A percentile compares a stretch with the other conserved stretches of the same genome.
phyloP scores from a whole-genome alignment of 2,888 invertebrate genomes.

The Drosophila monieri region DNA sequence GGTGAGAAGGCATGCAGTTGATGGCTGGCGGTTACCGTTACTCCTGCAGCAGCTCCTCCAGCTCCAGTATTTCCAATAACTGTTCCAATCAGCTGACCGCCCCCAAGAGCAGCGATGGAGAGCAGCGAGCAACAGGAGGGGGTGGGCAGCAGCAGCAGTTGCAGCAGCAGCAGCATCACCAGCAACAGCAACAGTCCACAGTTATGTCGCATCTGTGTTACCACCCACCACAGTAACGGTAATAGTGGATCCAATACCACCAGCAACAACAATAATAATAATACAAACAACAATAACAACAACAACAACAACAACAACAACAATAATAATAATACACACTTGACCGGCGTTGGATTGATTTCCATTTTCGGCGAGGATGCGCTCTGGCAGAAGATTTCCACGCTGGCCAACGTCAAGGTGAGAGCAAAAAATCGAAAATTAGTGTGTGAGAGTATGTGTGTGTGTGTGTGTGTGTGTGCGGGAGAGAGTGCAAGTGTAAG shows the following conservation, averaged over 20 bases:
- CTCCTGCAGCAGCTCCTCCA: slow-evolving; percentile 47
- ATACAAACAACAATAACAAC: not conserved
- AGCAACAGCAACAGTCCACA: slow-evolving; percentile 34
- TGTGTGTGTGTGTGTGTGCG: not conserved
- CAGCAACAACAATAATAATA: slow-evolving; percentile 4
- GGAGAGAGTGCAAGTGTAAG: not conserved
- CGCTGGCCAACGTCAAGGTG: slow-evolving; percentile 83
- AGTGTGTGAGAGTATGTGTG: not conserved
- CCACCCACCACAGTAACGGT: slow-evolving; percentile 61
- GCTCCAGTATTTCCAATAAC: slow-evolving; percentile 10
- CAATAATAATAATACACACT: not conserved
- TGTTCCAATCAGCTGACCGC: slow-evolving; percentile 13
- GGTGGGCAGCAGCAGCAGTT: not conserved
- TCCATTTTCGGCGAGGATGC: slow-evolving; percentile 84
- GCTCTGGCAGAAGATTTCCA: slow-evolving; percentile 83
- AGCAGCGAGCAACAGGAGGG: slow-evolving; percentile 8
- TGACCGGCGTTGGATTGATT: slow-evolving; percentile 73
- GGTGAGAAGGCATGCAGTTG: slow-evolving; percentile 63
- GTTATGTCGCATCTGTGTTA: slow-evolving; percentile 83
- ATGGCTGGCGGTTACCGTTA: slow-evolving; percentile 65
- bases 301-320: not conserved
- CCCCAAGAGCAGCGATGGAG: slow-evolving; percentile 25
- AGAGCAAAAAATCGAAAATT: slow-evolving; percentile 22
- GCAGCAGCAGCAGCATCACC: not conserved
- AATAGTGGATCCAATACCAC: not conserved